A percentile compares a stretch with the other conserved stretches of the same genome.
phyloP scores from a whole-genome alignment of 64 coral and sea anemone species.

The Actinia tenebrosa region DNA sequence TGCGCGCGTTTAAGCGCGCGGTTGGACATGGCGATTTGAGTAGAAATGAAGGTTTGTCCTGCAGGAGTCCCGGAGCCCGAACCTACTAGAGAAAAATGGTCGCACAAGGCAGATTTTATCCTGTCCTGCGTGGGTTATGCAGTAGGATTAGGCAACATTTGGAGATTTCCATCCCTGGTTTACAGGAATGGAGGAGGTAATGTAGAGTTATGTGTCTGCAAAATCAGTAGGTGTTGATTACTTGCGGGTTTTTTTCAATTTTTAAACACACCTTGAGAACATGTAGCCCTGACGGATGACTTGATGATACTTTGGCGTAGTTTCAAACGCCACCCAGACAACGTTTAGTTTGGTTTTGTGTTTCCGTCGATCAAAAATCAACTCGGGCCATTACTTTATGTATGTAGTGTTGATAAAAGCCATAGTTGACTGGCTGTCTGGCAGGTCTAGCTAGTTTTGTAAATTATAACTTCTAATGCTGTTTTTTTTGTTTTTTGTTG shows the following conservation, averaged over 20 bases:
- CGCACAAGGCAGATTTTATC: slow-evolving; percentile 5
- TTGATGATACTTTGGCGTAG: too few relatives aligned
- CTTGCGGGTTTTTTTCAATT: too few relatives aligned
- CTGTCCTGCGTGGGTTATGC: slow-evolving; percentile 20
- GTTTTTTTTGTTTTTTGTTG: too few relatives aligned
- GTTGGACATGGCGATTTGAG: neutral
- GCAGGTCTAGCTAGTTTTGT: too few relatives aligned
- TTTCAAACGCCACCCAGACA: too few relatives aligned
- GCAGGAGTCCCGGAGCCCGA: neutral
- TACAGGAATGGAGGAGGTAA: slow-evolving; percentile 28
- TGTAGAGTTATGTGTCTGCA: neutral
- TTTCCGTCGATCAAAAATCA: too few relatives aligned
- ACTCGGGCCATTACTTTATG: too few relatives aligned
- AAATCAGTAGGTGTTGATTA: too few relatives aligned
- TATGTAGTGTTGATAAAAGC: too few relatives aligned
- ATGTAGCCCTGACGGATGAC: neutral
- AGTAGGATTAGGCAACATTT: slow-evolving; percentile 24
- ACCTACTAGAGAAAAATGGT: slow-evolving; percentile 19
- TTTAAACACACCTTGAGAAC: neutral
- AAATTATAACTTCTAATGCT: too few relatives aligned
- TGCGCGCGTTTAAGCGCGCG: neutral
- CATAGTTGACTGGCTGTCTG: too few relatives aligned
- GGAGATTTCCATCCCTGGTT: slow-evolving; percentile 5
- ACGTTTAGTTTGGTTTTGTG: too few relatives aligned
- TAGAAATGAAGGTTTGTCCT: slow-evolving; percentile 6